Evolutionary conservation across 1,140 invertebrate species (phyloP), one percentile per base, ranked within the genome.

Genomic region (Drosophila melanogaster): DNA sequence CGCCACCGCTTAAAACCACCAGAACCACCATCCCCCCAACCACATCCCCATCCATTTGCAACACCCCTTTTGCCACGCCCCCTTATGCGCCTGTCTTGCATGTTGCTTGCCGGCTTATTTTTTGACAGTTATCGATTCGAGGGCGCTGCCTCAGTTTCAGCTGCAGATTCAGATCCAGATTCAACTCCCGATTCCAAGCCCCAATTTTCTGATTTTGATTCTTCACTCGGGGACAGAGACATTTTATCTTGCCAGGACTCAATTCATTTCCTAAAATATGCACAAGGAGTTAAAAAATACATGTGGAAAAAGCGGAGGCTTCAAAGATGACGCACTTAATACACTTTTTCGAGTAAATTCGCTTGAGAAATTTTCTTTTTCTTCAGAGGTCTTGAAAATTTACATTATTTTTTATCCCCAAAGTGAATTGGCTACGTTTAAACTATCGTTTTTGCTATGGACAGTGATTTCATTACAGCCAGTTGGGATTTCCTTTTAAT

Each of bases 41-140:
- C 8, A 38, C 11, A 17, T 2, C 15, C 2, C 40, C n/a, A 12
- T 19, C 4, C 37, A 7, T 38, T 38, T 38, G n/a, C 37, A 6
- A 0, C 37, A 38, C 37, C 41, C n/a, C 41, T 5, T 24, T 51
- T 10, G 6, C 17, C 19, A 24, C 22, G 44, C 22, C 24, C 54
- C 24, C 17, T 12, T 41, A 19, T 38, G 54, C 37, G 41, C 17
- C 57, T 78, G 72, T 77, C 58, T 78, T 65, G 77, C 81, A 70
- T 86, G 83, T 79, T 77, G 83, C 79, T 79, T 60, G 70, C 79
- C 78, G 79, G 79, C 83, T 87, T 89, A 89, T 87, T 79, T 89
- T 87, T 89, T 87, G 83, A 87, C 83, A 89, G 76, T 83, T 89
- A 87, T 87, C 84, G 83, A 89, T 87, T 87, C 79, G 50, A 38